Evolutionary conservation across 2,797 vertebrate genomes (phyloP).

Genomic region (Esox lucius): DNA sequence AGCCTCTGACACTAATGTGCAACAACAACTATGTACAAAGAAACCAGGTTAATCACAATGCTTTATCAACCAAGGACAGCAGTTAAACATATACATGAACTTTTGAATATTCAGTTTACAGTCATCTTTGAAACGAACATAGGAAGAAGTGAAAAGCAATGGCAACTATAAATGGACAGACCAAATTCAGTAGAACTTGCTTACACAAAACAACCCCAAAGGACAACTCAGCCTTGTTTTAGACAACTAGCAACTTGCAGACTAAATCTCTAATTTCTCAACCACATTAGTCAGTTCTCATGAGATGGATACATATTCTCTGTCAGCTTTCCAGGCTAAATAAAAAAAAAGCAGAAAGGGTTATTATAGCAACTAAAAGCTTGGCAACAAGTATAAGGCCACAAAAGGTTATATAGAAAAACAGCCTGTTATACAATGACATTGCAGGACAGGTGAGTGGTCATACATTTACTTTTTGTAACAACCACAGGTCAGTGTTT

Average conservation of each 20-base stretch:
- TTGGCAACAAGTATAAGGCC: neutral
- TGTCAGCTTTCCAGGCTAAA: conserved; percentile 20
- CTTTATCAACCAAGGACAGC: neutral
- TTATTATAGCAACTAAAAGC: neutral
- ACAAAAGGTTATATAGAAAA: neutral
- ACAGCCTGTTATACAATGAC: neutral
- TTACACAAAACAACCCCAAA: neutral
- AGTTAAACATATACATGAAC: neutral
- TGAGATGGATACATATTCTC: neutral
- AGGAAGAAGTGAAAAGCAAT: neutral
- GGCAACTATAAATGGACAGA: neutral
- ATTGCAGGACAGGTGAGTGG: neutral
- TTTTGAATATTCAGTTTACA: neutral
- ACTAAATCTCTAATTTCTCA: conserved; percentile 24
- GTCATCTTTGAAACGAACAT: neutral
- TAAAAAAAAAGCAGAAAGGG: conserved; percentile 1
- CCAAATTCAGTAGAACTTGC: neutral
- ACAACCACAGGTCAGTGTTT: neutral
- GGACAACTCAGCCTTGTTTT: neutral
- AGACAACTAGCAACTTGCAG: neutral
- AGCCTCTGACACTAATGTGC: neutral
- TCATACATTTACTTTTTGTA: neutral
- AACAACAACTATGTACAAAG: neutral
- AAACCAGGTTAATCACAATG: neutral
- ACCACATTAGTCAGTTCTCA: conserved; percentile 28